These are phyloP conservation scores for Sigmodon hispidus DNA, from an alignment of 2,113 vertebrate genomes.

Conservation along the genomic window DNA sequence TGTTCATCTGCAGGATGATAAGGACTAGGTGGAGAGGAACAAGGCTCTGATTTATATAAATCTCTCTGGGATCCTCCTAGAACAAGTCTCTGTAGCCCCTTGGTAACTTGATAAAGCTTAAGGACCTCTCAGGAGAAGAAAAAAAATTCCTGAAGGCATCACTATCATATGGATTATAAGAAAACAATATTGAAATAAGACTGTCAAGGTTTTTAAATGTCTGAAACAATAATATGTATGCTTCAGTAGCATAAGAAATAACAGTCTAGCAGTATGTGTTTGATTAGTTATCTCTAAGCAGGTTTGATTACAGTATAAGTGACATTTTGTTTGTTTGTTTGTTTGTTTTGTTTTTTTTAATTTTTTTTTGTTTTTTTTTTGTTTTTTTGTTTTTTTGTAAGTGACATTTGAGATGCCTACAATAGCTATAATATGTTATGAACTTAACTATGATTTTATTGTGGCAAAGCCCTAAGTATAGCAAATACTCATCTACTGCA, in stretches of 20 bases:
- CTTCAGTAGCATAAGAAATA: conserved; percentile 8
- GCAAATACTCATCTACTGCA: neutral
- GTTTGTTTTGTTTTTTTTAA: too few relatives aligned
- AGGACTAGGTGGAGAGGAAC: neutral
- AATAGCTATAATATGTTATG: neutral
- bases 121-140: neutral
- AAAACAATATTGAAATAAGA: conserved; percentile 3
- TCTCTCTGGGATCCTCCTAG: neutral
- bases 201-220: conserved; percentile 9
- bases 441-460: conserved; percentile 36
- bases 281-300: conserved; percentile 12
- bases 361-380: too few relatives aligned
- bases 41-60: neutral
- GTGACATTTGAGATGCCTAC: neutral
- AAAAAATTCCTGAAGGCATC: neutral
- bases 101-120: neutral
- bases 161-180: neutral
- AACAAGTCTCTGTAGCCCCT: neutral
- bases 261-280: neutral
- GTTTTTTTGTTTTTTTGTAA: too few relatives aligned
- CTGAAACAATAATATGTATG: neutral
- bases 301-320: neutral
- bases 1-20: neutral
- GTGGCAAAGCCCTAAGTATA: neutral
- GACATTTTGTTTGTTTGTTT: too few relatives aligned